Evolutionary conservation across 1,140 invertebrate species (phyloP).

Genomic region (Drosophila chauvacae): DNA sequence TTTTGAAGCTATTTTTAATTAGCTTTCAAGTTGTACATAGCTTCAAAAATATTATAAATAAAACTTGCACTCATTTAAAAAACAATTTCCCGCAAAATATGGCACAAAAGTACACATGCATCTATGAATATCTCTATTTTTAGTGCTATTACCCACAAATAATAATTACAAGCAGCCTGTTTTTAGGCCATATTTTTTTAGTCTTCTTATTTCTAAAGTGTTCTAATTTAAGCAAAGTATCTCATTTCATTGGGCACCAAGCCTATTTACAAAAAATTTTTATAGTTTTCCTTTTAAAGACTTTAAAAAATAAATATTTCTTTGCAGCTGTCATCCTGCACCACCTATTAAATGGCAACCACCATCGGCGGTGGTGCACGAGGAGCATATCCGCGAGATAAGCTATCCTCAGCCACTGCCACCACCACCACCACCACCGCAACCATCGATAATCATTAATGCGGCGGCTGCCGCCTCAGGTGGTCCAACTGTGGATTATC

Average conservation of each 20-base stretch:
- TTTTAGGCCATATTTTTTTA: constrained; percentile 36
- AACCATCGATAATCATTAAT: constrained; percentile 68
- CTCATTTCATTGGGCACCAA: constrained; percentile 5
- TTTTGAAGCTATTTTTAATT: not conserved
- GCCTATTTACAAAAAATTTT: not conserved
- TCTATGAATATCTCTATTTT: constrained; percentile 17
- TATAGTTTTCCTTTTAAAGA: too few species aligned
- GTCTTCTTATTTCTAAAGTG: constrained; percentile 11
- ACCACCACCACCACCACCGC: not conserved
- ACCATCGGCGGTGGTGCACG: constrained; percentile 4
- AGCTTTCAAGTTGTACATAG: not conserved
- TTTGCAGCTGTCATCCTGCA: constrained; percentile 63
- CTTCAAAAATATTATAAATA: not conserved
- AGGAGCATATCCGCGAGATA: constrained; percentile 17
- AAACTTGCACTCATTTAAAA: constrained; percentile 6
- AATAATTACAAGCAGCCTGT: constrained; percentile 18
- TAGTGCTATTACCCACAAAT: constrained; percentile 23
- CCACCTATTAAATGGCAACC: constrained; percentile 49
- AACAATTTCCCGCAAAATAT: constrained; percentile 11
- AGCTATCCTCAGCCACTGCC: constrained; percentile 16
- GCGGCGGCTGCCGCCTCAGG: constrained; percentile 72
- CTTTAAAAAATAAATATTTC: constrained; percentile 1
- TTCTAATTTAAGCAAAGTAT: constrained; percentile 27
- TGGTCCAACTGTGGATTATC: constrained; percentile 38
- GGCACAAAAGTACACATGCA: constrained; percentile 19